Evolutionary conservation across 2,888 invertebrate species (phyloP).

Genomic region (Oegoconia quadripuncta): DNA sequence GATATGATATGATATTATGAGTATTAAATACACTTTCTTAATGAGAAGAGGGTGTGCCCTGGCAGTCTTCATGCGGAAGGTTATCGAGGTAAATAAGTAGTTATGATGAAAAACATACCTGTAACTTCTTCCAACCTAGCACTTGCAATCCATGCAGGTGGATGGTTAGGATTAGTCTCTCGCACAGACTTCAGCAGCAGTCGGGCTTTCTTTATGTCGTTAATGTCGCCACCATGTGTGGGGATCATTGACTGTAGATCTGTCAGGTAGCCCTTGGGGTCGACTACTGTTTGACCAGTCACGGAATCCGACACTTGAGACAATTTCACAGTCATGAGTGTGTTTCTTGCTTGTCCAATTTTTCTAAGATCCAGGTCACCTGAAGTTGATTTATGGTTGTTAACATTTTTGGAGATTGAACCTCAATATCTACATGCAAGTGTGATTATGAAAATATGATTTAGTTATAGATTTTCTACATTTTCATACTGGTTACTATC

Average conservation of each 20-base stretch:
- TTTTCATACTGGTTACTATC: too few relatives aligned
- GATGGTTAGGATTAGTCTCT: slow-evolving; percentile 99
- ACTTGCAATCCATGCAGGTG: slow-evolving; percentile 99
- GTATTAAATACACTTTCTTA: too few relatives aligned
- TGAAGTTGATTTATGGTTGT: slow-evolving; percentile 20
- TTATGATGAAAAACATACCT: slow-evolving; percentile 86
- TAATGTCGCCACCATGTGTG: slow-evolving; percentile 98
- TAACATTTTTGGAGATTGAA: too few relatives aligned
- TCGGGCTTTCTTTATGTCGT: slow-evolving; percentile 98
- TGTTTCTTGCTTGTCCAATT: slow-evolving; percentile 99
- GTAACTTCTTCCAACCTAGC: slow-evolving; percentile 98
- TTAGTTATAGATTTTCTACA: too few relatives aligned
- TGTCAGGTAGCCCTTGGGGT: slow-evolving; percentile 99
- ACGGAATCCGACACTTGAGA: slow-evolving; percentile 99
- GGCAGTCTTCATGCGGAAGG: too few relatives aligned
- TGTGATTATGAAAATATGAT: too few relatives aligned
- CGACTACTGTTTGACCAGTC: slow-evolving; percentile 99
- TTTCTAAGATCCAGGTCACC: slow-evolving; percentile 97
- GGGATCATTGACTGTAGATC: slow-evolving; percentile 99
- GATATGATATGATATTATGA: too few relatives aligned
- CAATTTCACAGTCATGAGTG: slow-evolving; percentile 98
- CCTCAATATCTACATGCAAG: too few relatives aligned
- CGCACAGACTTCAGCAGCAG: slow-evolving; percentile 96
- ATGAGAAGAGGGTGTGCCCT: too few relatives aligned
- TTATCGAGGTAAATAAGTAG: too few relatives aligned